Conservation (phyloP, 2,113 vertebrate species). For the Sarotherodon lohbergeri region DNA sequence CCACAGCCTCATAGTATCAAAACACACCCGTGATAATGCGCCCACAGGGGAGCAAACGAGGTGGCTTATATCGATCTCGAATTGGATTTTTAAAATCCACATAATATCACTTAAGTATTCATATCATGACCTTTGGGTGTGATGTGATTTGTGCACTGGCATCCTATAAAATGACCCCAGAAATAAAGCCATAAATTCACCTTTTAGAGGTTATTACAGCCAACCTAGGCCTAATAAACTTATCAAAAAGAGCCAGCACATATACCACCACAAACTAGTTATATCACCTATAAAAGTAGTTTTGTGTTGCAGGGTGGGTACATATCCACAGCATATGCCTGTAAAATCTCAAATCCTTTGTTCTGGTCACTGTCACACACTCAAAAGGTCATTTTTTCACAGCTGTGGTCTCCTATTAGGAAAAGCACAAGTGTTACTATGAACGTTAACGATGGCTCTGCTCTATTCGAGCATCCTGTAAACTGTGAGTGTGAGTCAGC, state of each 20-base stretch:
- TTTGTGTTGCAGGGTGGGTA: not conserved
- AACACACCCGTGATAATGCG: not conserved
- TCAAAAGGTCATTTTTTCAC: not conserved
- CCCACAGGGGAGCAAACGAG: not conserved
- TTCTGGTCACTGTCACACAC: not conserved
- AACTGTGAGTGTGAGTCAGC: not conserved
- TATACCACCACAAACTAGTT: not conserved
- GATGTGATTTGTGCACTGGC: not conserved
- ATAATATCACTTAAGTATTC: not conserved
- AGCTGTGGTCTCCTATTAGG: not conserved
- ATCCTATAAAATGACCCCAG: not conserved
- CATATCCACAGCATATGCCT: not conserved
- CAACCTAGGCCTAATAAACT: not conserved
- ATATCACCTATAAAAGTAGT: not conserved
- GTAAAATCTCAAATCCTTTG: not conserved
- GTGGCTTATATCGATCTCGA: constrained; percentile 1
- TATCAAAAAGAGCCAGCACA: not conserved
- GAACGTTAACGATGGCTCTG: not conserved
- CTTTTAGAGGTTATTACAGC: not conserved
- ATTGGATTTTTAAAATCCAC: not conserved
- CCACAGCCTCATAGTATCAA: not conserved
- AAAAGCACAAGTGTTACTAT: not conserved
- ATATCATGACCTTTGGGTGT: not conserved
- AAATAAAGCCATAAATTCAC: not conserved
- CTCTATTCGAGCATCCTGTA: not conserved